Conservation (phyloP, 2,113 vertebrate genomes). For the Podiceps cristatus region DNA sequence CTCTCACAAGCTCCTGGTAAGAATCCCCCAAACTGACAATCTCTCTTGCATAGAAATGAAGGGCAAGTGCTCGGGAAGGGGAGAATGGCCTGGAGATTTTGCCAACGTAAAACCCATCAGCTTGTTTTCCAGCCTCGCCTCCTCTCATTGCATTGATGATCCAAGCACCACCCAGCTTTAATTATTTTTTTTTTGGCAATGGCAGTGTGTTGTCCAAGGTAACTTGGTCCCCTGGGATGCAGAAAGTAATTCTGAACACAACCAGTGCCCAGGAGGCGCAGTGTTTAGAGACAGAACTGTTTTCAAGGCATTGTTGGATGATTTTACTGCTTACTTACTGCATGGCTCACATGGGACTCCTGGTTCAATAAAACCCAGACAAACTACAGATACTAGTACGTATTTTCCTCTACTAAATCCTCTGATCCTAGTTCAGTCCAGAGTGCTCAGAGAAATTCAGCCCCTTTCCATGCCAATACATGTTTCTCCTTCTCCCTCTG, state of each 20-base stretch:
- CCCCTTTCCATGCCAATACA: neutral
- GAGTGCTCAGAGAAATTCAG: neutral
- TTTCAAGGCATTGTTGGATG: slow-evolving; percentile 37
- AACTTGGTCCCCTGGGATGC: neutral
- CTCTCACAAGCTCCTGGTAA: slow-evolving; percentile 64
- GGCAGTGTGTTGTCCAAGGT: neutral
- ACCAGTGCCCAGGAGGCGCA: neutral
- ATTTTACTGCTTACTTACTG: slow-evolving; percentile 40
- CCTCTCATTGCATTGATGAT: neutral
- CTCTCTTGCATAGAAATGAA: slow-evolving; percentile 59
- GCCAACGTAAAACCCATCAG: neutral
- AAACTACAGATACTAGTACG: neutral
- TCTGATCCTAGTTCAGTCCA: slow-evolving; percentile 11
- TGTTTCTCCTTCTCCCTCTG: neutral
- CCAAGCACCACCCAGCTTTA: neutral
- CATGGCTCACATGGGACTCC: slow-evolving; percentile 2
- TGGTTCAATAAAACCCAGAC: slow-evolving; percentile 43
- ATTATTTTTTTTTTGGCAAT: neutral
- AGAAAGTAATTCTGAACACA: neutral
- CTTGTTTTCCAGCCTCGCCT: neutral
- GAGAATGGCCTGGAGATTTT: slow-evolving; percentile 21
- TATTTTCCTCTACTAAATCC: neutral
- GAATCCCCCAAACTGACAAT: slow-evolving; percentile 50
- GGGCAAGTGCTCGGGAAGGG: neutral
- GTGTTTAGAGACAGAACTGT: slow-evolving; percentile 20